Conservation (phyloP, 2,888 invertebrate genomes). For the Sussaba pulchella region DNA sequence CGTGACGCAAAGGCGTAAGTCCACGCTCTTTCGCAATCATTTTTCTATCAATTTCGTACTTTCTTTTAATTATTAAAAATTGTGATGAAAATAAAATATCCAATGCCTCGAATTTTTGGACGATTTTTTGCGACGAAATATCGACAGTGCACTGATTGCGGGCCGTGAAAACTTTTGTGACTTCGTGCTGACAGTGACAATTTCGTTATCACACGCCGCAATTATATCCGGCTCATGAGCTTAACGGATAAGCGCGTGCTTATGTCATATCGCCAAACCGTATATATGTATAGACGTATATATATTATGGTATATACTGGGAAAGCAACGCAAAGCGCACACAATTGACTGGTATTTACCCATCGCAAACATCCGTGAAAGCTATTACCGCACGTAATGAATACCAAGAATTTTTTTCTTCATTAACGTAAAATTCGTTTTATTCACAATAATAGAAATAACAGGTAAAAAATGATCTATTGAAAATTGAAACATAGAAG, state of each 20-base stretch:
- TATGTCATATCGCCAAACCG: too few relatives aligned
- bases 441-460: too few relatives aligned
- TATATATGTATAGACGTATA: too few relatives aligned
- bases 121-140: not conserved
- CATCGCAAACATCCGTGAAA: not conserved
- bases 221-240: too few relatives aligned
- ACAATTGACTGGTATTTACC: constrained; percentile 2
- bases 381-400: not conserved
- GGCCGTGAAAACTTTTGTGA: too few relatives aligned
- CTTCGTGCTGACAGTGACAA: too few relatives aligned
- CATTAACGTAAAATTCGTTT: not conserved
- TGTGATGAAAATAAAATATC: not conserved
- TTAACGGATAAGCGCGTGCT: too few relatives aligned
- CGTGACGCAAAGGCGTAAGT: constrained; percentile 9
- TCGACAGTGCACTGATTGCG: not conserved
- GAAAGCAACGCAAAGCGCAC: not conserved
- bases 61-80: not conserved
- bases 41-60: not conserved
- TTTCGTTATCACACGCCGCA: too few relatives aligned
- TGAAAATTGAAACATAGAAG: too few relatives aligned
- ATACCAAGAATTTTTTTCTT: not conserved
- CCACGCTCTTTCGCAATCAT: constrained; percentile 17
- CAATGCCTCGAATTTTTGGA: not conserved
- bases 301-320: not conserved
- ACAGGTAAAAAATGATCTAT: too few relatives aligned